These are phyloP conservation scores for Tethea ocularis DNA, from an alignment of 2,888 invertebrate genomes.

Conservation along the genomic window DNA sequence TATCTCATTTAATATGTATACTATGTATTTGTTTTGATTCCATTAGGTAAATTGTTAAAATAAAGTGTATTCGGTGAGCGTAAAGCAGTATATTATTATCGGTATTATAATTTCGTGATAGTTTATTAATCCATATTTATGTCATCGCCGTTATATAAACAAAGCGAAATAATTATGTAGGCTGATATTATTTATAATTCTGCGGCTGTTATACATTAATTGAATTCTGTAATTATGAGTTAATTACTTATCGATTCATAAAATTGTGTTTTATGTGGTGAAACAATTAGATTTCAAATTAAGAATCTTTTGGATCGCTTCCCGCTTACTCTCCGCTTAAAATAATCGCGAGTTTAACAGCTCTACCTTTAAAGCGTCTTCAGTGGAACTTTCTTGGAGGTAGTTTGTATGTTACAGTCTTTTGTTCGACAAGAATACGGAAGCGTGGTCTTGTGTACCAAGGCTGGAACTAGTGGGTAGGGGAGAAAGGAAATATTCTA, in stretches of 20 bases:
- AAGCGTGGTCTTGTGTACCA: constrained; percentile 28
- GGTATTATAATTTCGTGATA: not conserved
- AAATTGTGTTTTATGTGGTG: not conserved
- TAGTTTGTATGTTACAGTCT: constrained; percentile 53
- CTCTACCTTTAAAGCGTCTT: constrained; percentile 41
- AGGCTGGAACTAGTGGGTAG: constrained; percentile 42
- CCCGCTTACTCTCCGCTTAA: constrained; percentile 6
- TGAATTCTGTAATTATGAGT: not conserved
- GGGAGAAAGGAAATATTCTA: constrained; percentile 35
- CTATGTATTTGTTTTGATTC: too few species aligned
- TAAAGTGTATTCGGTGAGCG: too few species aligned
- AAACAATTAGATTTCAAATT: too few species aligned
- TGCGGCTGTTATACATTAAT: not conserved
- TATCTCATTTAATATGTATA: too few species aligned
- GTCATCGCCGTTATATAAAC: not conserved
- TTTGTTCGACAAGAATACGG: constrained; percentile 62
- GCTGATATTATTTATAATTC: not conserved
- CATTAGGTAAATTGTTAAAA: not conserved
- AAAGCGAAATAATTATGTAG: not conserved
- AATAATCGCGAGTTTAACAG: constrained; percentile 40
- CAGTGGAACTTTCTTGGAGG: constrained; percentile 34
- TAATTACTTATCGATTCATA: not conserved
- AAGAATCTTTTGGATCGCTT: not conserved
- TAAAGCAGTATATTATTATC: not conserved
- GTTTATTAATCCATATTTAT: not conserved